phyloP scores from a whole-genome alignment of 2,888 invertebrate species.

The Plebejus anna region DNA sequence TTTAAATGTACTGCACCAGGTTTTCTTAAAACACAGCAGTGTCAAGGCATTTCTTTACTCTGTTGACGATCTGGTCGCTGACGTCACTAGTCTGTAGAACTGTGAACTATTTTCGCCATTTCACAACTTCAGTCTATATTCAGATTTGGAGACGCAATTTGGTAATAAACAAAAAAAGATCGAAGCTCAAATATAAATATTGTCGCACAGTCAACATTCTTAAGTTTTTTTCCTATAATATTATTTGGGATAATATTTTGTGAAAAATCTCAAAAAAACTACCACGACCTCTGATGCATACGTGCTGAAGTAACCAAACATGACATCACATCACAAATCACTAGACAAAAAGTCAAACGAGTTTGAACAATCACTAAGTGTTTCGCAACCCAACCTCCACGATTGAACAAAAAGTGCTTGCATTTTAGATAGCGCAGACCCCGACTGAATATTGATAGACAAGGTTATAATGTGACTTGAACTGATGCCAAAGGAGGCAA shows the following conservation, averaged over 20 bases:
- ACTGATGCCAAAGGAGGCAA: neutral
- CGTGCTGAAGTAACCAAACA: neutral
- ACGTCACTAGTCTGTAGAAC: neutral
- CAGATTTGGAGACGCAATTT: neutral
- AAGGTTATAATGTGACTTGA: conserved; percentile 19
- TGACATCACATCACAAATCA: neutral
- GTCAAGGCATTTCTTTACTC: neutral
- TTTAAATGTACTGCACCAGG: neutral
- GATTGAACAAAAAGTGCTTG: conserved; percentile 26
- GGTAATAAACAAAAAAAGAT: neutral
- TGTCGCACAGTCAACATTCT: neutral
- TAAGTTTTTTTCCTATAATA: neutral
- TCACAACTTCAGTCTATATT: neutral
- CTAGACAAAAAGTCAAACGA: neutral
- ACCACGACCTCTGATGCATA: neutral
- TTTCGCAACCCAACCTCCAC: conserved; percentile 16
- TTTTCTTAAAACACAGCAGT: neutral
- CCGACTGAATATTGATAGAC: conserved; percentile 22
- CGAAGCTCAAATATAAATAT: neutral
- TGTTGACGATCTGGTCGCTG: neutral
- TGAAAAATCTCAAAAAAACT: neutral
- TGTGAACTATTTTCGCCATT: conserved; percentile 11
- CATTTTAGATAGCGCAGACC: neutral
- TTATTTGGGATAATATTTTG: too few species aligned
- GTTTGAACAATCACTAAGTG: neutral